Evolutionary conservation across 30 jellyfish, hydroid and myxozoan genomes (phyloP).

Genomic region (Cassiopea xamachana): DNA sequence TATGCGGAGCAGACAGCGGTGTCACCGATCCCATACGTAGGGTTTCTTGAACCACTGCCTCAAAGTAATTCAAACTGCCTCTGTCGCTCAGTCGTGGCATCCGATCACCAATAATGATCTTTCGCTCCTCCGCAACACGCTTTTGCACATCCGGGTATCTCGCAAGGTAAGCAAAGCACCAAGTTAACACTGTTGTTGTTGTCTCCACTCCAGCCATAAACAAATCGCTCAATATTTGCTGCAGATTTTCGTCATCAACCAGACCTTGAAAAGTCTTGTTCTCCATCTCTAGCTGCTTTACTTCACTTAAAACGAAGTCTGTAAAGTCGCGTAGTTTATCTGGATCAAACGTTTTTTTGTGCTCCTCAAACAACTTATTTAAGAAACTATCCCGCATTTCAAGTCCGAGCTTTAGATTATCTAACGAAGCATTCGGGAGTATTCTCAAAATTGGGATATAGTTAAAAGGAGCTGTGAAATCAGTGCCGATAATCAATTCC

Average conservation of each 20-base stretch:
- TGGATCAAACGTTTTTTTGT: constrained; percentile 64
- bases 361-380: constrained; percentile 24
- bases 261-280: background rate
- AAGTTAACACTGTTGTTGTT: constrained; percentile 55
- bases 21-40: constrained; percentile 62
- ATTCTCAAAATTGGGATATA: constrained; percentile 71
- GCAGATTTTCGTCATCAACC: constrained; percentile 45
- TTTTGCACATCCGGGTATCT: constrained; percentile 79
- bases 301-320: constrained; percentile 14
- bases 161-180: constrained; percentile 73
- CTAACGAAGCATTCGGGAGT: constrained; percentile 54
- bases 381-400: constrained; percentile 47
- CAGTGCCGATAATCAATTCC: constrained; percentile 6
- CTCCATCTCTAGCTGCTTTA: background rate
- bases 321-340: constrained; percentile 19
- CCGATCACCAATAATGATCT: constrained; percentile 50
- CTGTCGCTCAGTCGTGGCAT: constrained; percentile 71
- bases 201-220: constrained; percentile 77
- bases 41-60: constrained; percentile 72
- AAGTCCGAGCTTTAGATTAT: constrained; percentile 45
- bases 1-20: constrained; percentile 75
- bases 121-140: constrained; percentile 55
- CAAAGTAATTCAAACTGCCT: constrained; percentile 36
- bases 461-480: constrained; percentile 13
- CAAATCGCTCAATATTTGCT: constrained; percentile 57